Evolutionary conservation across 2,797 vertebrate genomes (phyloP).

Genomic region (Sebastes vulpes): DNA sequence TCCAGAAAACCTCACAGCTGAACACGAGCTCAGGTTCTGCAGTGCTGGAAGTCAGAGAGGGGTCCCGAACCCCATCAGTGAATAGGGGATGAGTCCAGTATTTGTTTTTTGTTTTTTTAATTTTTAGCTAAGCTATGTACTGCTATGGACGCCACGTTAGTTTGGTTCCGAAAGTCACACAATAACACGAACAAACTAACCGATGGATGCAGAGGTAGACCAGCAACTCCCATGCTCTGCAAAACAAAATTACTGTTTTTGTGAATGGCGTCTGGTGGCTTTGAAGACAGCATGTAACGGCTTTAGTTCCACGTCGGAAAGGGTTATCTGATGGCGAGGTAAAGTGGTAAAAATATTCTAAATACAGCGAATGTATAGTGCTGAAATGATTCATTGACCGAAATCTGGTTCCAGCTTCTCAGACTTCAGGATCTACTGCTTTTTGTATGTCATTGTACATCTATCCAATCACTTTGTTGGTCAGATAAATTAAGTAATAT

Average conservation of each 20-base stretch:
- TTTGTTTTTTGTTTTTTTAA: no score
- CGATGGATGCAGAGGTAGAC: neutral
- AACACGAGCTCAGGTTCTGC: neutral
- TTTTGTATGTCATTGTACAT: no score
- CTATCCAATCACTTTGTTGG: no score
- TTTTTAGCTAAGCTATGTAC: neutral
- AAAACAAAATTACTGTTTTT: neutral
- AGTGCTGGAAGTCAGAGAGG: neutral
- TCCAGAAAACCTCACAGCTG: neutral
- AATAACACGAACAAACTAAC: neutral
- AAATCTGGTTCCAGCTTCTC: no score
- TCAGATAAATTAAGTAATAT: no score
- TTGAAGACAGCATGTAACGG: neutral
- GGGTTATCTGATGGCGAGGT: no score
- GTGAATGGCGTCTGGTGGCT: neutral
- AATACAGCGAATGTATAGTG: no score
- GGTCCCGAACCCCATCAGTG: neutral
- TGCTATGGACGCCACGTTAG: neutral
- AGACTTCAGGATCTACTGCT: no score
- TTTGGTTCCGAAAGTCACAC: neutral
- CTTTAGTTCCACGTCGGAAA: neutral
- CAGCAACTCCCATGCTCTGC: neutral
- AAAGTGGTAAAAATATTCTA: no score
- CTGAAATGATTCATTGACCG: no score
- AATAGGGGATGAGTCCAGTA: neutral